These are phyloP conservation scores for Rhinoderma darwinii DNA, from an alignment of 2,113 vertebrate genomes.

Conservation along the genomic window DNA sequence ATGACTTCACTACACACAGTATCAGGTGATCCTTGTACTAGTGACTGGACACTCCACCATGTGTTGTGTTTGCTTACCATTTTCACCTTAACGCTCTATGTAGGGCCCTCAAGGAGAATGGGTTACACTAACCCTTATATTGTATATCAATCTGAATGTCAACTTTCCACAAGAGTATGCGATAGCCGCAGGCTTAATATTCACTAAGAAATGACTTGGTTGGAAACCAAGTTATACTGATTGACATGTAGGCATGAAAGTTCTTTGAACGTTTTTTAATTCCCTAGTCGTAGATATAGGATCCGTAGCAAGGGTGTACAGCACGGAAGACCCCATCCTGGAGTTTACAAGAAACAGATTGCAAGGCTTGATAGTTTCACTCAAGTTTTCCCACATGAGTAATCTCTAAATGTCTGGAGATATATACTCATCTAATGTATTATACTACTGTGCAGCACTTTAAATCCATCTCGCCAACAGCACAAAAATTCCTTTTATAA, in stretches of 20 bases:
- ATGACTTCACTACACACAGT: no score
- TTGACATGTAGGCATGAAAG: background rate
- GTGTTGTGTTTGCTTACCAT: background rate
- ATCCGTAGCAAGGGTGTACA: background rate
- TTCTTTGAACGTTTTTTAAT: slow-evolving; percentile 9
- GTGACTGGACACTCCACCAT: background rate
- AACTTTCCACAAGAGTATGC: background rate
- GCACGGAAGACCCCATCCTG: slow-evolving; percentile 26
- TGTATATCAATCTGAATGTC: background rate
- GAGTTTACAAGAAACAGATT: slow-evolving; percentile 51
- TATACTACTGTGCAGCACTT: slow-evolving; percentile 35
- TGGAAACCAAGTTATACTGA: background rate
- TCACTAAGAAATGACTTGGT: background rate
- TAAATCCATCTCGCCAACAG: slow-evolving; percentile 15
- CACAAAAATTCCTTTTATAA: slow-evolving; percentile 31
- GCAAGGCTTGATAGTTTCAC: background rate
- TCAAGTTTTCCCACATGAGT: slow-evolving; percentile 41
- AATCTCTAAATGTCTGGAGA: background rate
- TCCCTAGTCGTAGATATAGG: slow-evolving; percentile 5
- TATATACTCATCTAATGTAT: slow-evolving; percentile 9
- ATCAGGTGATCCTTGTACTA: background rate
- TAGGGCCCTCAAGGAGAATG: background rate
- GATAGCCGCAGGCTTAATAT: background rate
- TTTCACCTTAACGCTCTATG: background rate
- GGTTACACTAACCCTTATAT: background rate